Evolutionary conservation across 2,113 vertebrate species (phyloP).

Genomic region (Mionectes macconnelli): DNA sequence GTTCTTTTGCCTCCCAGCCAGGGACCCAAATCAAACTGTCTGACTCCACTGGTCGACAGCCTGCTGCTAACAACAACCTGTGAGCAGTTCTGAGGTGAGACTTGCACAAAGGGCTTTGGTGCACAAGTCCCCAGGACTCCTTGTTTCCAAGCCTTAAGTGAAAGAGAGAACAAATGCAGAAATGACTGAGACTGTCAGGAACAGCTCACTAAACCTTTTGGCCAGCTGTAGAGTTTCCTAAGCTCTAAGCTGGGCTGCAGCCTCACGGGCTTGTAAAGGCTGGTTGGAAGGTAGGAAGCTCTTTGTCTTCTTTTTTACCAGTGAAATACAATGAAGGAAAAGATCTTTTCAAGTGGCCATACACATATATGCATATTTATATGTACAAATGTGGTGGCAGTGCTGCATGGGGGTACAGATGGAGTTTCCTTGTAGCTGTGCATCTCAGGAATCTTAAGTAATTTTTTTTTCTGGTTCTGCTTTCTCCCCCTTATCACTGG

Average conservation of each 20-base stretch:
- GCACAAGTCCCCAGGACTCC: background rate
- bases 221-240: background rate
- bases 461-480: background rate
- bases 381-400: background rate
- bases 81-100: background rate
- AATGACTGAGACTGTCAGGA: background rate
- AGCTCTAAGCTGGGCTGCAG: background rate
- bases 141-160: background rate
- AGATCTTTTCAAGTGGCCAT: background rate
- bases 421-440: background rate
- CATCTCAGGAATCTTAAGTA: background rate
- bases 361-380: background rate
- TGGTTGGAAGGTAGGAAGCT: background rate
- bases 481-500: background rate
- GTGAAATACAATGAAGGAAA: background rate
- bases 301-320: background rate
- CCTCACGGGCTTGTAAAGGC: background rate
- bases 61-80: background rate
- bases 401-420: background rate
- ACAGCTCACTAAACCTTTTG: background rate
- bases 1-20: background rate
- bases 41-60: background rate
- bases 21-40: background rate
- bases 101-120: background rate
- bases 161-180: background rate